phyloP scores from a whole-genome alignment of 2,113 vertebrate genomes.

The Leuciscus idus region DNA sequence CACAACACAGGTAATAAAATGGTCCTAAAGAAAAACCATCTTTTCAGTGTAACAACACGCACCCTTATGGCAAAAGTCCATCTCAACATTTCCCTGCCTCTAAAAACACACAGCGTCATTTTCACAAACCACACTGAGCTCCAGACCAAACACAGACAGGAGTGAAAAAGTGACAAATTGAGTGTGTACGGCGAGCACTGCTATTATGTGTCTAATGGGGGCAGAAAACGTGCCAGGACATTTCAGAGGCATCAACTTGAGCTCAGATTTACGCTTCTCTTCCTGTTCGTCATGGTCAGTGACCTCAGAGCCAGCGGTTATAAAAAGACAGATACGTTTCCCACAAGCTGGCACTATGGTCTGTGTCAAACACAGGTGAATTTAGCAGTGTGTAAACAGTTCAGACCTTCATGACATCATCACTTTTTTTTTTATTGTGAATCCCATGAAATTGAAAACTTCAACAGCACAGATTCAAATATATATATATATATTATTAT shows the following conservation, averaged over 20 bases:
- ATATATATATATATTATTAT: not conserved
- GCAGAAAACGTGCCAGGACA: constrained; percentile 57
- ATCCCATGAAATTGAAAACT: not conserved
- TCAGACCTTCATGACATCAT: not conserved
- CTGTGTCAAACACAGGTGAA: constrained; percentile 38
- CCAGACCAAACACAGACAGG: constrained; percentile 54
- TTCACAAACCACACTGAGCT: constrained; percentile 43
- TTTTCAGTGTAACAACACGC: not conserved
- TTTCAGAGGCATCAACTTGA: constrained; percentile 52
- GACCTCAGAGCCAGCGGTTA: constrained; percentile 59
- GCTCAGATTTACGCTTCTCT: constrained; percentile 54
- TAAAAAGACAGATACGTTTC: constrained; percentile 56
- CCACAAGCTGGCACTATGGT: constrained; percentile 41
- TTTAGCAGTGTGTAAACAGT: not conserved
- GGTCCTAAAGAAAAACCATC: not conserved
- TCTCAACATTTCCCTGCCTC: not conserved
- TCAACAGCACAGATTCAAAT: not conserved
- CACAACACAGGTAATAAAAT: not conserved
- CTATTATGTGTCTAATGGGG: constrained; percentile 61
- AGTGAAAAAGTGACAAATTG: constrained; percentile 61
- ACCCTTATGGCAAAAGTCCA: not conserved
- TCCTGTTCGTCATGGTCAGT: constrained; percentile 57
- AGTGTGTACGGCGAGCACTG: constrained; percentile 53
- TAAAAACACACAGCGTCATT: not conserved
- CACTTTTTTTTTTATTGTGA: not conserved